Conservation (phyloP, 2,113 vertebrate genomes). For the Hippocampus abdominalis region DNA sequence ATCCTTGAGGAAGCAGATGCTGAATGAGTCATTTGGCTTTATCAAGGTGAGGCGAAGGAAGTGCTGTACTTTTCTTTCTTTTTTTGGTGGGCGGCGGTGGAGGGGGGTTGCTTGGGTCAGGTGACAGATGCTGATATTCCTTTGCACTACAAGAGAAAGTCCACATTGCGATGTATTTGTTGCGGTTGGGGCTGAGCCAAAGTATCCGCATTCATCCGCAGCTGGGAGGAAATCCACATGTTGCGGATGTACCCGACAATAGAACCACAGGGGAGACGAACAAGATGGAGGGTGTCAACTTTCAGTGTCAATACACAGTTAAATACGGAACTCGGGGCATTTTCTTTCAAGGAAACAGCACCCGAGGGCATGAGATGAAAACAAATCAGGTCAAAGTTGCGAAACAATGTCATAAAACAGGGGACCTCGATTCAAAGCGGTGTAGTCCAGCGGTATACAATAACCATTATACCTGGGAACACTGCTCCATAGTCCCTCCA, state of each 20-base stretch:
- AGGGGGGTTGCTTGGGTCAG: not conserved
- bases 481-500: no score
- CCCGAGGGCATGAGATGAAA: not conserved
- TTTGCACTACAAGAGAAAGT: not conserved
- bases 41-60: constrained; percentile 27
- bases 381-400: not conserved
- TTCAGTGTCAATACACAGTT: not conserved
- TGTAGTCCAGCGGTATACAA: no score
- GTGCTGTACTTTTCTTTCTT: not conserved
- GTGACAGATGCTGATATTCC: not conserved
- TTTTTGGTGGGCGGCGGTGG: no score
- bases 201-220: not conserved
- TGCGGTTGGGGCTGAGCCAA: not conserved
- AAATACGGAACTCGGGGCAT: not conserved
- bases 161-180: not conserved
- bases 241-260: not conserved
- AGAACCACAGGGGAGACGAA: not conserved
- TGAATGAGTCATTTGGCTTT: constrained; percentile 37
- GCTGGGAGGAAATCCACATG: constrained; percentile 1
- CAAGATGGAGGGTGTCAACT: not conserved
- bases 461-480: no score
- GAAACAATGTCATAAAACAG: not conserved
- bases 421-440: no score
- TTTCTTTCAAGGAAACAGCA: not conserved
- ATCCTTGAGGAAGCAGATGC: constrained; percentile 40